Evolutionary conservation across 2,888 invertebrate species (phyloP).

Genomic region (Ormyrus rosae): DNA sequence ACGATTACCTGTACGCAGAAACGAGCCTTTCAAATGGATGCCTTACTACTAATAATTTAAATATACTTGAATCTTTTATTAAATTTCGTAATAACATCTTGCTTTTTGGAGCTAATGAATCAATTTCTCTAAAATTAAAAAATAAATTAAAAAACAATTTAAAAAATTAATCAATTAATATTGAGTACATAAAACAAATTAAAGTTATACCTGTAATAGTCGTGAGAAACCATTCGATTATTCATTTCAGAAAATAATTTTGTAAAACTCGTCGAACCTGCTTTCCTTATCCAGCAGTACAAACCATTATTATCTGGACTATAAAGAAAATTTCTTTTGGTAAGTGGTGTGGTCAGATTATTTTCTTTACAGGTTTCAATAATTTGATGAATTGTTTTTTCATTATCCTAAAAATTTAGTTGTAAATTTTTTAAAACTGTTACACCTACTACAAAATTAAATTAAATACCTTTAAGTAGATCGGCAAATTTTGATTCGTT

Average conservation of each 20-base stretch:
- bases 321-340: slow-evolving; percentile 68
- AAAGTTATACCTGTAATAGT: slow-evolving; percentile 68
- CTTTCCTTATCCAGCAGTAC: slow-evolving; percentile 74
- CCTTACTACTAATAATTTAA: slow-evolving; percentile 71
- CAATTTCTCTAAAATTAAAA: slow-evolving; percentile 65
- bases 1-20: slow-evolving; percentile 71
- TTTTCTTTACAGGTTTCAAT: slow-evolving; percentile 66
- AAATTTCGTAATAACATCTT: slow-evolving; percentile 60
- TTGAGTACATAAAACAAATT: neutral
- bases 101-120: slow-evolving; percentile 64
- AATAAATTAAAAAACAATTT: slow-evolving; percentile 11
- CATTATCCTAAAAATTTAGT: slow-evolving; percentile 32
- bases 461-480: slow-evolving; percentile 14
- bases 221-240: slow-evolving; percentile 59
- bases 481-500: neutral
- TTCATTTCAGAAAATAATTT: slow-evolving; percentile 71
- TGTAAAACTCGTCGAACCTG: slow-evolving; percentile 73
- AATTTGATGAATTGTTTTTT: slow-evolving; percentile 60
- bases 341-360: slow-evolving; percentile 65
- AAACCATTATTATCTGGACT: slow-evolving; percentile 64
- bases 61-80: slow-evolving; percentile 61
- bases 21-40: slow-evolving; percentile 74
- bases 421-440: neutral
- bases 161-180: slow-evolving; percentile 17
- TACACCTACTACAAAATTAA: neutral